phyloP scores from a whole-genome alignment of 2,113 vertebrate species.

The Neolamprologus kungweensis region DNA sequence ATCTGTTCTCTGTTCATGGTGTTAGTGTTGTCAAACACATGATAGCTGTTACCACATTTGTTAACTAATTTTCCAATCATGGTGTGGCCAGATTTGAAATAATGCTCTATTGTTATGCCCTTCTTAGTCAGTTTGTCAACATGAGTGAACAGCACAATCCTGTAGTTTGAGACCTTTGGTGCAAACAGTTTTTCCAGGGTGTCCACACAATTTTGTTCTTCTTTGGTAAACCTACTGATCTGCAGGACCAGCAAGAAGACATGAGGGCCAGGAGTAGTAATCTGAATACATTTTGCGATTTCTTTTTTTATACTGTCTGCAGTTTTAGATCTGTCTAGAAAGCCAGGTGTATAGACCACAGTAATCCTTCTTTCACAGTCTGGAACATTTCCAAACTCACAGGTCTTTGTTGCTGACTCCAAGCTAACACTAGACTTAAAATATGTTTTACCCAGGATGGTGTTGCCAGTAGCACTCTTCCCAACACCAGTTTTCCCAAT shows the following conservation, averaged over 20 bases:
- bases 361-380: not conserved
- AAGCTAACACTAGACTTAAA: not conserved
- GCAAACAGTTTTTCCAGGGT: slow-evolving; percentile 24
- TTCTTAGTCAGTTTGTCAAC: not conserved
- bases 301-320: not conserved
- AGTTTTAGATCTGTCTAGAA: slow-evolving; percentile 8
- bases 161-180: not conserved
- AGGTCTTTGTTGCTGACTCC: not conserved
- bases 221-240: slow-evolving; percentile 16
- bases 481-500: slow-evolving; percentile 15
- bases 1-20: not conserved
- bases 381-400: not conserved
- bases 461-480: slow-evolving; percentile 26
- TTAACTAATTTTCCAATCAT: not conserved
- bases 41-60: not conserved
- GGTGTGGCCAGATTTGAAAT: not conserved
- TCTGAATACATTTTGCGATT: not conserved
- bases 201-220: slow-evolving; percentile 6
- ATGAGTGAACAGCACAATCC: not conserved
- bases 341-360: slow-evolving; percentile 1
- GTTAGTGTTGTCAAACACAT: slow-evolving; percentile 27
- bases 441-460: not conserved
- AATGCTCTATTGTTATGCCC: not conserved
- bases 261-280: not conserved
- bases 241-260: not conserved